These are phyloP conservation scores for Tenthredo scrophulariae DNA, from an alignment of 2,888 invertebrate species.

Conservation along the genomic window DNA sequence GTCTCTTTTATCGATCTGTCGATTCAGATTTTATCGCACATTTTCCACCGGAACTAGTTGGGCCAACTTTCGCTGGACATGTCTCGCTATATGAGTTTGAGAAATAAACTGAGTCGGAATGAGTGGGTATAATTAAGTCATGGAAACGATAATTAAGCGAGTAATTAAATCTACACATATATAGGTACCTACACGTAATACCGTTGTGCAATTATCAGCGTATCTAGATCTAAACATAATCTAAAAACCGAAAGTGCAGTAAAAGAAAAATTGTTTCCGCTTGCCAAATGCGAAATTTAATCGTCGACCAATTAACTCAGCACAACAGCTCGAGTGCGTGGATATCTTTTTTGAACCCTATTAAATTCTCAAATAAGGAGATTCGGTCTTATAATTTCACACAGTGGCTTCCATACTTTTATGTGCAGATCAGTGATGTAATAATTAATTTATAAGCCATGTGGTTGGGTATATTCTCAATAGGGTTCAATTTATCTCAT, in stretches of 20 bases:
- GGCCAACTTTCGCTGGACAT: constrained; percentile 20
- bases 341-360: not conserved
- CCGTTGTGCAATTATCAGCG: constrained; percentile 6
- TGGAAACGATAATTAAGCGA: constrained; percentile 27
- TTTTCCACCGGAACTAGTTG: not conserved
- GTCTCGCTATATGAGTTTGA: not conserved
- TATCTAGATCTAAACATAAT: constrained; percentile 14
- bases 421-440: constrained; percentile 3
- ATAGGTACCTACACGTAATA: constrained; percentile 7
- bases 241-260: constrained; percentile 17
- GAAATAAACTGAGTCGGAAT: not conserved
- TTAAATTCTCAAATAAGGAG: constrained; percentile 17
- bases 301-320: not conserved
- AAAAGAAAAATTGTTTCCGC: not conserved
- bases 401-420: not conserved
- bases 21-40: not conserved
- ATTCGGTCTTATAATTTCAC: not conserved
- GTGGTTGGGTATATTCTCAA: not conserved
- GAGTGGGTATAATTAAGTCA: not conserved
- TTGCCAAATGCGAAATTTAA: constrained; percentile 18
- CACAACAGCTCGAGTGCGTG: not conserved
- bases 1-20: not conserved
- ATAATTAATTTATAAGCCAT: not conserved
- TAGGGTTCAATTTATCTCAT: constrained; percentile 11
- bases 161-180: constrained; percentile 17